phyloP scores from a whole-genome alignment of 2,113 vertebrate species.

The Hoplias malabaricus region DNA sequence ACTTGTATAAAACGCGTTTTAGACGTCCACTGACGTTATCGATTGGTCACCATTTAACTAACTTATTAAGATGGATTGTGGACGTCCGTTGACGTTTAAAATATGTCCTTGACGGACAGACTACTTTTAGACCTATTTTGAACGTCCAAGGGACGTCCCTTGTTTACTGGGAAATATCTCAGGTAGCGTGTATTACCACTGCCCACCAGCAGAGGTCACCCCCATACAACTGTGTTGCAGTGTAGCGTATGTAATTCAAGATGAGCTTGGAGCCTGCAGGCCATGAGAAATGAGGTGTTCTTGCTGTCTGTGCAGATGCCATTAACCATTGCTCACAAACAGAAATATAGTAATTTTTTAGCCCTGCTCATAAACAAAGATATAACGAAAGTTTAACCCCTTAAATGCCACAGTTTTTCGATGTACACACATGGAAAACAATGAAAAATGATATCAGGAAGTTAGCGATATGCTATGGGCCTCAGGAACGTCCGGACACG shows the following conservation, averaged over 20 bases:
- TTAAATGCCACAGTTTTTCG: neutral
- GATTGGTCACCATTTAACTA: too few relatives aligned
- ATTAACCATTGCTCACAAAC: neutral
- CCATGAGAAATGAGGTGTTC: neutral
- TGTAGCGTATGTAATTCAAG: neutral
- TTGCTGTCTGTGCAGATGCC: neutral
- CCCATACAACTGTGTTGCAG: constrained; percentile 41
- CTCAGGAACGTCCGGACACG: neutral
- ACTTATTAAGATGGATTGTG: too few relatives aligned
- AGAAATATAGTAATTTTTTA: neutral
- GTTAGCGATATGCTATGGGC: too few relatives aligned
- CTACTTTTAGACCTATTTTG: too few relatives aligned
- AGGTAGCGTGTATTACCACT: neutral
- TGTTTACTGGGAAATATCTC: too few relatives aligned
- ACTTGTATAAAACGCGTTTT: too few relatives aligned
- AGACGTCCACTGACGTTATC: too few relatives aligned
- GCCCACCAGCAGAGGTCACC: constrained; percentile 71
- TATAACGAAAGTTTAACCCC: neutral
- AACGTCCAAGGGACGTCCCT: too few relatives aligned
- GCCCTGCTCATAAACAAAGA: neutral
- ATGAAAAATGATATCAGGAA: too few relatives aligned
- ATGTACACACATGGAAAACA: neutral
- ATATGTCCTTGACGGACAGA: too few relatives aligned
- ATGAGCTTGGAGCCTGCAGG: neutral
- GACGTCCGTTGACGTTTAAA: too few relatives aligned